Percentiles rank a stretch among this genome's conserved stretches.
phyloP scores from a whole-genome alignment of 2,888 invertebrate species.

The Corythucha ciliata region DNA sequence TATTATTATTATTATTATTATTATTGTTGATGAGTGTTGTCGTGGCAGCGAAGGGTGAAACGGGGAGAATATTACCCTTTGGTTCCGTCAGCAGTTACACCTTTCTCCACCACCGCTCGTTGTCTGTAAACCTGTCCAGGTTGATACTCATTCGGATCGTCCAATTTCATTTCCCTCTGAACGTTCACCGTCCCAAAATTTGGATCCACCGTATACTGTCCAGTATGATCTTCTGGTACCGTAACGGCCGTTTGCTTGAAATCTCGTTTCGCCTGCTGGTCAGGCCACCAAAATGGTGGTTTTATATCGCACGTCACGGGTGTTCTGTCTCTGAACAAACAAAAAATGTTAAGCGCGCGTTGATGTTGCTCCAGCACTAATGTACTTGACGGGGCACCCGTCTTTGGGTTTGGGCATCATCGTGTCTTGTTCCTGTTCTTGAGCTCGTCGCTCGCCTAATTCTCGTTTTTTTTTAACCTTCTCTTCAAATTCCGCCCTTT shows the following conservation, averaged over 20 bases:
- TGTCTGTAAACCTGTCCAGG: conserved; percentile 11
- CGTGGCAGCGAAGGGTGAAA: no score
- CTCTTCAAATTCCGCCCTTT: conserved; percentile 21
- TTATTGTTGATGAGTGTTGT: no score
- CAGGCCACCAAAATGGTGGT: conserved; percentile 13
- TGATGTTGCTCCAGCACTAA: no score
- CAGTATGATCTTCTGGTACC: neutral
- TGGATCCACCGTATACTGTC: neutral
- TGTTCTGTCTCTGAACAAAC: no score
- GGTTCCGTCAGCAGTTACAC: neutral
- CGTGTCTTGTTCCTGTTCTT: neutral
- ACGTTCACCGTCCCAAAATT: neutral
- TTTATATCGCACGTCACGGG: neutral
- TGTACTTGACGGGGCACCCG: no score
- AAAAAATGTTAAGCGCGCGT: no score
- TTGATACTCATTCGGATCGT: neutral
- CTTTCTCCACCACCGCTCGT: neutral
- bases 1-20: no score
- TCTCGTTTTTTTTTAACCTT: conserved; percentile 12
- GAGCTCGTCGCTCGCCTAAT: neutral
- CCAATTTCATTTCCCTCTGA: neutral
- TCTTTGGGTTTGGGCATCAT: neutral
- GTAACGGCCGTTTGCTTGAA: no score
- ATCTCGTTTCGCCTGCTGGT: no score
- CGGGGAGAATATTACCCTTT: no score